Conservation (phyloP, 2,888 invertebrate genomes). For the Frankliniella intonsa region DNA sequence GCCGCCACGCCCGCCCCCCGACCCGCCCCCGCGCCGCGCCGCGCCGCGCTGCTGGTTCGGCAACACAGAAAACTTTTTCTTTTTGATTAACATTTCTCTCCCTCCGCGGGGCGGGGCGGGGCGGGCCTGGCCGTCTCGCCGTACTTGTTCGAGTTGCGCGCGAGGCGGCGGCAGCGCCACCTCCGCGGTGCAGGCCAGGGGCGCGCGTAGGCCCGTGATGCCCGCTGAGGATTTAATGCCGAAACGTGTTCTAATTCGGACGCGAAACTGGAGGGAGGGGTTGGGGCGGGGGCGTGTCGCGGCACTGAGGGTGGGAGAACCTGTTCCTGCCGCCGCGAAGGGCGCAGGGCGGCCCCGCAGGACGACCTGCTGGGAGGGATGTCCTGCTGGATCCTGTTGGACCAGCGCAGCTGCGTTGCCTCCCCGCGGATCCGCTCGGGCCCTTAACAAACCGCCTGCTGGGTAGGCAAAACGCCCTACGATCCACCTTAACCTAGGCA, state of each 20-base stretch:
- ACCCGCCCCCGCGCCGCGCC: neutral
- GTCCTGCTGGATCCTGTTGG: too few species aligned
- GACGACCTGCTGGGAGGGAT: too few species aligned
- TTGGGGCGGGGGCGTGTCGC: neutral
- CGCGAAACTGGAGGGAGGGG: neutral
- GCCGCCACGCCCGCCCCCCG: neutral
- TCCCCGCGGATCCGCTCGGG: too few species aligned
- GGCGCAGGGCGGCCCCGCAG: neutral
- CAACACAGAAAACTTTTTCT: neutral
- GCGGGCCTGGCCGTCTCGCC: neutral
- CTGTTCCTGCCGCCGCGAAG: neutral
- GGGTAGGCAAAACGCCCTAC: too few species aligned
- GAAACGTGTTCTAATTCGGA: slow-evolving; percentile 16
- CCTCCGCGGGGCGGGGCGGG: neutral
- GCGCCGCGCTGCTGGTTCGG: neutral
- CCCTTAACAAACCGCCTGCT: too few species aligned
- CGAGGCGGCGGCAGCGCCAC: too few species aligned
- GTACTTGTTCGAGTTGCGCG: too few species aligned
- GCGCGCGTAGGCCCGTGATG: neutral
- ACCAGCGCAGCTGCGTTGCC: too few species aligned
- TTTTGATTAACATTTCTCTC: slow-evolving; percentile 21
- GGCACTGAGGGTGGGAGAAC: neutral
- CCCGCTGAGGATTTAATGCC: slow-evolving; percentile 15
- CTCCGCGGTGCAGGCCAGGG: neutral
- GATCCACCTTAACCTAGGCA: too few species aligned